Evolutionary conservation across 1,140 invertebrate species (phyloP), one percentile per base, ranked within the genome.

Genomic region (Linepithema humile): DNA sequence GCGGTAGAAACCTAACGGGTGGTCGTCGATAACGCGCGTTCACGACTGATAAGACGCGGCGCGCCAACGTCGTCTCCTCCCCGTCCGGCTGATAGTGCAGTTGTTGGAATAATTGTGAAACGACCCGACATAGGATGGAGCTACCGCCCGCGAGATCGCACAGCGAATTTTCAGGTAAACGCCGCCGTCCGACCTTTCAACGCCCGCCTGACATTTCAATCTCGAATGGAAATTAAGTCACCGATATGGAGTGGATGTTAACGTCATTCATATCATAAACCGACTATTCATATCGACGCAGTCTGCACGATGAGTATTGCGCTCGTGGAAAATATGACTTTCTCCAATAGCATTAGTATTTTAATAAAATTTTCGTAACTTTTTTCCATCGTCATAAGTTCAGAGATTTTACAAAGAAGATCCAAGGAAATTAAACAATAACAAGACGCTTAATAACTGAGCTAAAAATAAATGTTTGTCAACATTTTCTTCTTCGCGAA

Each of bases 11-110:
- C 1, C 40, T 50, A 48, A 75, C 70, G 65, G 59, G 50, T 70
- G 45, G 69, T 43, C 20, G 85, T 84, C 83, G 82, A 89, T 88
- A 86, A 88, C 35, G 86, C 48, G 15, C 62, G 50, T 26, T 45
- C 38, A 23, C 86, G 10, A 65, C 38, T 70, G 86, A 88, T 88
- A 87, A 87, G 32, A 20, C 12, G 23, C 26, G 2, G 5, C 55
- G 17, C 38, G 38, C 20, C 12, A 12, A 20, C 32, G 10, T 59
- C 43, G 20, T 23, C 17, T 2, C 9, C 9, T 20, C 38, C n/a
- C 23, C 50, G 35, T 64, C 48, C 77, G n/a, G 82, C 53, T 60
- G 86, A 87, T 74, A 88, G 55, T 87, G 50, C 82, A 73, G 72
- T 35, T 32, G 15, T 38, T 45, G 17, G 10, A 10, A 62, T 35